Evolutionary conservation across 2,888 invertebrate species (phyloP).

Genomic region (Lordiphosa fenestrarum): DNA sequence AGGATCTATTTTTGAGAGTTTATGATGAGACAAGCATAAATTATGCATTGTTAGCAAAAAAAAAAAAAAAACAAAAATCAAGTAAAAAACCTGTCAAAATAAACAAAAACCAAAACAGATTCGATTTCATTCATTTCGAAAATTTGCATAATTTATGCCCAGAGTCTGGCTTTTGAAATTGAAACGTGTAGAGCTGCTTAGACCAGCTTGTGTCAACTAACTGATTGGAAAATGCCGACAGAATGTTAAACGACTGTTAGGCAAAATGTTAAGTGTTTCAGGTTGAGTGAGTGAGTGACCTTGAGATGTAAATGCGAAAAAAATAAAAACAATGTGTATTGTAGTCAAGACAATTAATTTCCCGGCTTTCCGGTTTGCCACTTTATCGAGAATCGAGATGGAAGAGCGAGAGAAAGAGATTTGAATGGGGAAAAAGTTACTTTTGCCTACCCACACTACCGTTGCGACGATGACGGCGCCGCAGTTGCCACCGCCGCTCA

Average conservation of each 20-base stretch:
- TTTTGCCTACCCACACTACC: too few relatives aligned
- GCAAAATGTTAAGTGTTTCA: background rate
- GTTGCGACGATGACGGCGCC: background rate
- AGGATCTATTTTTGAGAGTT: conserved; percentile 20
- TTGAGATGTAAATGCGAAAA: conserved; percentile 54
- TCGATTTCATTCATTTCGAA: conserved; percentile 46
- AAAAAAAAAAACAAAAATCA: background rate
- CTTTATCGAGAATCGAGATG: too few relatives aligned
- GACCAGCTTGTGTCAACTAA: conserved; percentile 6
- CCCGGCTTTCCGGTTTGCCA: conserved; percentile 31
- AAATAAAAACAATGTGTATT: conserved; percentile 6
- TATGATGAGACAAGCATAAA: conserved; percentile 42
- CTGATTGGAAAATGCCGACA: conserved; percentile 11
- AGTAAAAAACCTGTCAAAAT: conserved; percentile 37
- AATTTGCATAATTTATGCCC: conserved; percentile 53
- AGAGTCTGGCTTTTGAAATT: too few relatives aligned
- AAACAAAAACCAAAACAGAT: conserved; percentile 41
- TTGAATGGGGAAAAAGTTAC: too few relatives aligned
- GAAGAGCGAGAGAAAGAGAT: too few relatives aligned
- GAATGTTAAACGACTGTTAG: conserved; percentile 42
- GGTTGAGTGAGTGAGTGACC: conserved; percentile 33
- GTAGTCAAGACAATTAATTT: conserved; percentile 45
- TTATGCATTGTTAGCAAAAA: conserved; percentile 49
- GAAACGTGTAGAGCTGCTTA: too few relatives aligned
- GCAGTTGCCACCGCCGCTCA: conserved; percentile 2